Conservation (phyloP, 2,888 invertebrate genomes). For the Patella pellucida region DNA sequence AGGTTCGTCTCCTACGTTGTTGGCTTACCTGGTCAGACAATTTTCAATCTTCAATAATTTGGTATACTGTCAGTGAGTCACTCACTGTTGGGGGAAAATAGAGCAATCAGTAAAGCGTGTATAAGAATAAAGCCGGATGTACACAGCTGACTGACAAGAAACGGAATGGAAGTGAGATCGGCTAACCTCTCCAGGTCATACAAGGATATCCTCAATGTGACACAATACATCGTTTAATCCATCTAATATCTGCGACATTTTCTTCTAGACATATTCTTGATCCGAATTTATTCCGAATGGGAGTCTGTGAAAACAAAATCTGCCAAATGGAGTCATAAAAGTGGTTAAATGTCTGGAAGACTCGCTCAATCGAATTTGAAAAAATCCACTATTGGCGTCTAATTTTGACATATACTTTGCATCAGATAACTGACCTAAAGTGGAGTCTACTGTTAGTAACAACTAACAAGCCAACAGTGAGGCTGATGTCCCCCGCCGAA, state of each 20-base stretch:
- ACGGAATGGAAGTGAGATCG: no score
- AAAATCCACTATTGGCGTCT: constrained; percentile 30
- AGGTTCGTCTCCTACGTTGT: no score
- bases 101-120: no score
- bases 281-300: constrained; percentile 61
- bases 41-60: no score
- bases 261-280: constrained; percentile 70
- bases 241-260: constrained; percentile 49
- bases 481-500: no score
- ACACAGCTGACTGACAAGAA: no score
- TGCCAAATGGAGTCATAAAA: constrained; percentile 43
- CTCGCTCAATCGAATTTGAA: constrained; percentile 22
- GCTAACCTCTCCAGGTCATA: no score
- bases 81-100: no score
- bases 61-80: no score
- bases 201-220: constrained; percentile 39
- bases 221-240: constrained; percentile 31
- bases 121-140: no score
- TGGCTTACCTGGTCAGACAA: no score
- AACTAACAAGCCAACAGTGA: no score
- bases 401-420: constrained; percentile 28
- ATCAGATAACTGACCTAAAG: constrained; percentile 22
- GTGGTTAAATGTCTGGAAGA: constrained; percentile 33
- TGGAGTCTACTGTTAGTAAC: constrained; percentile 28
- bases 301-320: constrained; percentile 37